phyloP scores from a whole-genome alignment of 1,140 invertebrate species.

The Drosophila serrata region DNA sequence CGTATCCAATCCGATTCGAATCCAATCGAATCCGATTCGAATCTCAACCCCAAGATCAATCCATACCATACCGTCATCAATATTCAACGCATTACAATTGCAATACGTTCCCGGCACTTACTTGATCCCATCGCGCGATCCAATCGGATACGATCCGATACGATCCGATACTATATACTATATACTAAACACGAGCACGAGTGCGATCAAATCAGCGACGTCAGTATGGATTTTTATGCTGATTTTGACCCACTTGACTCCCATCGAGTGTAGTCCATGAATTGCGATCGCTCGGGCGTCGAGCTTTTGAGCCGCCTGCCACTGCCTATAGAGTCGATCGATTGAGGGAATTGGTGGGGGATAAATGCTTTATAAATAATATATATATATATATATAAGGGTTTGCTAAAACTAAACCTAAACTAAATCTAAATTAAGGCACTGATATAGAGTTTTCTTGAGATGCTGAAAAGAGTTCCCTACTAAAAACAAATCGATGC shows the following conservation, averaged over 20 bases:
- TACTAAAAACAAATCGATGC: too few relatives aligned
- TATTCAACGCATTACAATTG: conserved; percentile 84
- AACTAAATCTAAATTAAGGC: neutral
- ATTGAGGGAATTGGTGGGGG: neutral
- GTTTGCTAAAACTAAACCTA: too few relatives aligned
- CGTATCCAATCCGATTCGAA: neutral
- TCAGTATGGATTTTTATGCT: conserved; percentile 80
- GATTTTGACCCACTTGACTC: conserved; percentile 82
- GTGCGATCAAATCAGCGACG: conserved; percentile 63
- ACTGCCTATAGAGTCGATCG: neutral
- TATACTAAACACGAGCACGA: conserved; percentile 1
- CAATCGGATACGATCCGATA: conserved; percentile 34
- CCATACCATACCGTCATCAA: conserved; percentile 51
- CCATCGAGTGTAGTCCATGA: conserved; percentile 42
- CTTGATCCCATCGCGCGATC: conserved; percentile 38
- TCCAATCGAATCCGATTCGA: conserved; percentile 4
- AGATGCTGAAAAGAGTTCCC: neutral
- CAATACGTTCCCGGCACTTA: conserved; percentile 75
- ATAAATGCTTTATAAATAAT: neutral
- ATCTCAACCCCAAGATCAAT: conserved; percentile 54
- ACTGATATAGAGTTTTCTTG: too few relatives aligned
- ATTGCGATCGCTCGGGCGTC: conserved; percentile 26
- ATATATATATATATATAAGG: neutral
- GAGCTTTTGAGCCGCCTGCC: conserved; percentile 2
- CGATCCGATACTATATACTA: conserved; percentile 30